Base-by-base conservation (phyloP, 1,140 invertebrate species). In the Ips typographus region DNA sequence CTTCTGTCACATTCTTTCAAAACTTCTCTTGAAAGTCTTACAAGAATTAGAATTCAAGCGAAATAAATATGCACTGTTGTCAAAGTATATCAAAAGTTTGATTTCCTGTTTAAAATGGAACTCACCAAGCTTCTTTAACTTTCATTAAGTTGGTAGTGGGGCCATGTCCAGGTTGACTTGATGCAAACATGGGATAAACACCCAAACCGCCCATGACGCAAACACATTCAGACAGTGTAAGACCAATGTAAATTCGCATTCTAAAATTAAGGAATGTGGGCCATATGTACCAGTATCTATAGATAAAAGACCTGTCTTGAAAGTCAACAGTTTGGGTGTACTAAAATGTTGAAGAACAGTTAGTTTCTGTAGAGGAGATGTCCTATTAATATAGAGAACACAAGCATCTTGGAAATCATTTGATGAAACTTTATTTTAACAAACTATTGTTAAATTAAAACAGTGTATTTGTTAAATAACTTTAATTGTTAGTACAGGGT, bases 141-240 rank as follows among this genome's bases (percentile, higher is more conserved):
- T 84, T 81, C 67, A 81, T 74, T 71, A 87, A 86, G 3, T 83
- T 83, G 60, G 84, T 81, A 39, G 89, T 89, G 1, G 96, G 95
- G 6, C 96, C 96, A 73, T 88, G 82, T 3, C 96, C 95, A 72
- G 92, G 85, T 73, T 85, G 85, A 8, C 92, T 85, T 61, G 88
- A 84, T 1, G 87, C 85, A 8, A 83, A 81, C 0, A 82, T 83
- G 0, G 96, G 96, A 83, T 98, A 98, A 2, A 92, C 93, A 4
- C 96, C 96, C 2, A 98, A 82, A 0, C 94, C 94, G 36, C 91
- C 89, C 78, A 91, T 90, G 22, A 94, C 93, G 78, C 94, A 97
- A n/a, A 93, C 90, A 79, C 91, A 93, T 80, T 98, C 95, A 0
- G 95, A 91, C 22, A 98, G 78, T 1, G 91, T 87, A 85, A 98